Base-by-base conservation (phyloP, 2,113 vertebrate genomes). In the Percopsis transmontana region DNA sequence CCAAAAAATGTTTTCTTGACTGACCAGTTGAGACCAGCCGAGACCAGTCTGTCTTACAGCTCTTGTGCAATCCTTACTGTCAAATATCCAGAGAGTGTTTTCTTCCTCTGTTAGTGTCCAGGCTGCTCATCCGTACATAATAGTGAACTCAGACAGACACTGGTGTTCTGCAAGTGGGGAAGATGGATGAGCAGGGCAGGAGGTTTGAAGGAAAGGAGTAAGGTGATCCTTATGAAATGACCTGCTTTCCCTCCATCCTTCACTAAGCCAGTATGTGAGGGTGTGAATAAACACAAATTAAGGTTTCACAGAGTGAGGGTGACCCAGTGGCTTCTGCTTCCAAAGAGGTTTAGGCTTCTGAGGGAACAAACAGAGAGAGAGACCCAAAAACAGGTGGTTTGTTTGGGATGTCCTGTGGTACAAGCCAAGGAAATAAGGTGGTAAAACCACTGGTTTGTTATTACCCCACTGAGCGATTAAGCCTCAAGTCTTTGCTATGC, bases 401-500 rank as follows among this genome's bases (percentile, higher is more conserved):
- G 13, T 15, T 14, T 19, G 52, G 41, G 24, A 41, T 7, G 23
- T 7, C 23, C 8, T 2, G 3, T 9, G 2, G 14, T 13, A 18
- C 57, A 40, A 5, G 23, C 21, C 4, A 14, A 66, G 1, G 47
- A 1, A 70, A 44, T 12, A 54, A n/a, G n/a, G 52, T 39, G 3
- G 2, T 65, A 21, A 51, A 61, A 70, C 56, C 58, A 56, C n/a
- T 47, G 18, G 54, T 38, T n/a, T 23, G 41, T 66, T 45, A 16
- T 65, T 77, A 68, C 24, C n/a, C 38, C 58, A 71, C 63, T 77
- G 58, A 55, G 19, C 45, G 42, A 76, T 70, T 71, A 24, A 2
- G 52, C 52, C 23, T 21, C 60, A 72, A 39, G 51, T 14, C 63
- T 58, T 52, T 48, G n/a, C 24, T 42, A n/a, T 13, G 14, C 14